These are phyloP conservation scores for Poeciliopsis prolifica DNA, from an alignment of 2,113 vertebrate species.

Conservation along the genomic window DNA sequence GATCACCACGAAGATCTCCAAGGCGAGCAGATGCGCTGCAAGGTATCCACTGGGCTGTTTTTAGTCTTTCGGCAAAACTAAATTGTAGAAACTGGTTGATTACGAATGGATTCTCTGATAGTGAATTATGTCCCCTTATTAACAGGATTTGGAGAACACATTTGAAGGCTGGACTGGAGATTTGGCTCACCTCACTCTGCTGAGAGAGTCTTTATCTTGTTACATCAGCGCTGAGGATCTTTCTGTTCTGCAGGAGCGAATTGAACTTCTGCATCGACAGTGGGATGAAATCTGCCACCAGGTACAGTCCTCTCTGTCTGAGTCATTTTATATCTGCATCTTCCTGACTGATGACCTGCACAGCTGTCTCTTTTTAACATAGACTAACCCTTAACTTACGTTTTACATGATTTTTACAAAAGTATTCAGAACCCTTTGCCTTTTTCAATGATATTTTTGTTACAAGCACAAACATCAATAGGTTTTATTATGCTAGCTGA, in stretches of 20 bases:
- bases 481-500: too few species aligned
- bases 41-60: slow-evolving; percentile 70
- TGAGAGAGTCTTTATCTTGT: slow-evolving; percentile 84
- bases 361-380: neutral
- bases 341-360: neutral
- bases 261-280: slow-evolving; percentile 93
- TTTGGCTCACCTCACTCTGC: slow-evolving; percentile 82
- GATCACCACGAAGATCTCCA: slow-evolving; percentile 93
- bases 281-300: slow-evolving; percentile 96
- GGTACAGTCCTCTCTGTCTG: slow-evolving; percentile 70
- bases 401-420: too few species aligned
- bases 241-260: slow-evolving; percentile 89
- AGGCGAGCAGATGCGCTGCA: slow-evolving; percentile 90
- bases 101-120: neutral
- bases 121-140: neutral
- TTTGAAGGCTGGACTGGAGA: slow-evolving; percentile 92
- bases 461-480: too few species aligned
- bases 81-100: neutral
- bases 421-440: too few species aligned
- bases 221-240: slow-evolving; percentile 89
- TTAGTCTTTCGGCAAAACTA: neutral
- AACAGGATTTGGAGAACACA: slow-evolving; percentile 88
- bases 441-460: too few species aligned
- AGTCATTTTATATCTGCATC: neutral
- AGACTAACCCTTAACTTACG: neutral